Evolutionary conservation across 2,797 vertebrate species (phyloP), one percentile per base, ranked within the genome.

Genomic region (Perodicticus potto): DNA sequence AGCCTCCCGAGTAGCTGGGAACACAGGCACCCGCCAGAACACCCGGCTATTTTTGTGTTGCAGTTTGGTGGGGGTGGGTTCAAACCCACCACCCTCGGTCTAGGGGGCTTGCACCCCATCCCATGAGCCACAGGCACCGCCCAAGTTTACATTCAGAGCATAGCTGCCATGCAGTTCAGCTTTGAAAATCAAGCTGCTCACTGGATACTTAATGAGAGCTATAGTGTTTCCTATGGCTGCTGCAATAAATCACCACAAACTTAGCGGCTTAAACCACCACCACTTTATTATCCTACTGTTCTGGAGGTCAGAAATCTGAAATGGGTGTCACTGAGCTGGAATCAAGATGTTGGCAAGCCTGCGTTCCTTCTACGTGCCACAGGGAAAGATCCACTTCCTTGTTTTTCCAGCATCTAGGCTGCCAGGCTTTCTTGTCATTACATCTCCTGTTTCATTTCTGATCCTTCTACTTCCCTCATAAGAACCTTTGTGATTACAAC

Each of bases 221-320:
- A 4, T 37, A 81, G 45, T 5, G 32, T 84, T 95, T 86, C 49
- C 85, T 45, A 53, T 65, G 63, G 69, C 23, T 81, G 14, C 27
- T 90, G 3, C 77, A 94, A 85, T 7, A 81, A 74, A 83, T 93
- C 14, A 19, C 43, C 57, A 78, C 7, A 74, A 82, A 89, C 11
- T n/a, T 53, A 5, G 7, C 9, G 32, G 23, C 61, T 93, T 83
- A 87, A 73, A 89, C 86, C 5, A 70, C 34, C 7, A 82, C 72
- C 94, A 80, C 76, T 53, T 4, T 23, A 97, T 67, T 65, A 72
- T 19, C 20, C 63, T 72, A 86, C 1, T 94, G 37, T 65, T 77
- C 16, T 95, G 20, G 25, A 83, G 11, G 57, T 88, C 49, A 74
- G 25, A 87, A 73, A 32, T 70, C 76, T 76, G 74, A 91, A 94